Base-by-base conservation (phyloP, 2,113 vertebrate species). In the Planiliza haematocheilus region DNA sequence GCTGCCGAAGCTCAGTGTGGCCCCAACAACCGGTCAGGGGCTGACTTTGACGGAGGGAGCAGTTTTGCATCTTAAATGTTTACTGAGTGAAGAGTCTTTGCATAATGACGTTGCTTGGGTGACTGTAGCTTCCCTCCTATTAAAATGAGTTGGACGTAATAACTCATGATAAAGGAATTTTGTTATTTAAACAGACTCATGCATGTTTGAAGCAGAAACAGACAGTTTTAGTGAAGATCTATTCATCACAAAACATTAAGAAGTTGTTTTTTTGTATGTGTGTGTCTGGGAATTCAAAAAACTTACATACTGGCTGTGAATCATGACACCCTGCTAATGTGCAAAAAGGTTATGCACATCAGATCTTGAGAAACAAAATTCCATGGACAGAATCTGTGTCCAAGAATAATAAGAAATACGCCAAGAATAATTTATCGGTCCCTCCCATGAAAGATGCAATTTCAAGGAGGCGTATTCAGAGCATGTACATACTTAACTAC, bases 81-180 rank as follows among this genome's bases (percentile, higher is more conserved):
- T 39, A 51, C 57, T 67, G 39, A 53, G 45, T 59, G 50, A 82
- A 59, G 39, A 13, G 3, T 24, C 71, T 93, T 94, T 93, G 83
- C 90, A 86, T 91, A 51, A 67, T 36, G 48, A 20, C 86, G 91
- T 89, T 87, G 79, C 80, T 83, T 89, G 43, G 64, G 41, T 72
- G 65, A 77, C 39, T 56, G 73, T 70, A 37, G 21, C 66, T 24
- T 75, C 76, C 61, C 61, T 62, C 36, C 13, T 17, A 74, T 74
- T 79, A 34, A 76, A 79, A 80, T 64, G 3, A 79, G 57, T 8
- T 42, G 34, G 52, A 79, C 60, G 24, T 55, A 64, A 68, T 56
- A 52, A 66, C 21, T 36, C 61, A 39, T 57, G 17, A n/a, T 42
- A 49, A 62, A 69, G 10, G 8, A 9, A 71, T 53, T 16, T 17